Base-by-base conservation (phyloP, 1,140 invertebrate species). In the Drosophila baimaii region DNA sequence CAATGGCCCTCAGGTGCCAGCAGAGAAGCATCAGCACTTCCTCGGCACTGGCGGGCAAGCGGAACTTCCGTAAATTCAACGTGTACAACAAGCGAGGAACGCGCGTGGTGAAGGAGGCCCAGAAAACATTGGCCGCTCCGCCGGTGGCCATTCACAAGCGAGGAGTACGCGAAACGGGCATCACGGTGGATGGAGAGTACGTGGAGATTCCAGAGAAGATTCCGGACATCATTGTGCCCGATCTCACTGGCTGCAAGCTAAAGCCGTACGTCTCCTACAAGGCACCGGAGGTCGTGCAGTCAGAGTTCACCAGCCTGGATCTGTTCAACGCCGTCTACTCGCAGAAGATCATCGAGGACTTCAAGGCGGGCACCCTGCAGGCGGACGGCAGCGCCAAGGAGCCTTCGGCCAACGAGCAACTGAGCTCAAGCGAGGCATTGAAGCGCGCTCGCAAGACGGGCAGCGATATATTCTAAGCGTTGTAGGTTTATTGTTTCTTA, bases 211-310 rank as follows among this genome's bases (percentile, higher is more conserved):
- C 95, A n/a, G 98, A 99, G 94, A 97, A 96, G 95, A 95, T 98
- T 72, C 97, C 98, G 12, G 96, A 99, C 91, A 88, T 99, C 15
- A 95, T 99, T 69, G 98, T 99, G 17, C 98, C 98, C 2, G 95
- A 98, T 91, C 92, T 99, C 5, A 95, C 94, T 77, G 95, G 93
- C 68, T 97, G 94, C 88, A 92, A 95, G 93, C 93, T 99, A 25
- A 98, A 98, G 92, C 97, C 98, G 0, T 99, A 99, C 90, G 98
- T 99, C 0, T 97, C 97, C 0, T 99, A 99, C 81, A 94, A 94
- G 92, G 94, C 94, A 1, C 92, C 94, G 10, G 95, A 97, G 57
- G 93, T 98, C 5, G 89, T 93, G 13, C 96, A 98, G 91, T 94
- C 95, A 9, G 94, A 96, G 92, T 97, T 98, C 77, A 98, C 97